Conservation (phyloP, 1,140 invertebrate genomes). For the Pseudomyrmex sp. region DNA sequence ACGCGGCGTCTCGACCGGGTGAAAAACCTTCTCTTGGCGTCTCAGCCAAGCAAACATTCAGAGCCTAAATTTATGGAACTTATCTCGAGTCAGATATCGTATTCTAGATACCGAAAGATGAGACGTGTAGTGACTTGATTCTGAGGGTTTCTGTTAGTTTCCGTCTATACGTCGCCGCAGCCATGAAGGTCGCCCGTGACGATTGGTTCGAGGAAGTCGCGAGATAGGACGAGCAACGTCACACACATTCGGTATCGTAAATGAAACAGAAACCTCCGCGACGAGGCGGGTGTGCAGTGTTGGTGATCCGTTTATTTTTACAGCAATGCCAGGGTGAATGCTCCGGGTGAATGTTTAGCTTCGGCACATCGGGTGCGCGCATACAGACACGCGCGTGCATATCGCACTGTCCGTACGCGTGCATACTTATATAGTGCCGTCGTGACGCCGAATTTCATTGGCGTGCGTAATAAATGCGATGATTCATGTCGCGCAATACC, state of each 20-base stretch:
- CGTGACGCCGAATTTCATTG: slow-evolving; percentile 29
- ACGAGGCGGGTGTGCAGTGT: slow-evolving; percentile 65
- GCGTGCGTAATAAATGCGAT: slow-evolving; percentile 52
- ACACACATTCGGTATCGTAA: slow-evolving; percentile 69
- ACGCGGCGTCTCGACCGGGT: neutral
- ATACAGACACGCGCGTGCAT: neutral
- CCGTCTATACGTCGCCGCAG: neutral
- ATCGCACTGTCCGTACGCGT: neutral
- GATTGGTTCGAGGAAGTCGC: slow-evolving; percentile 7
- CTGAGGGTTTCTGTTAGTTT: neutral
- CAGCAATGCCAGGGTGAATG: slow-evolving; percentile 82
- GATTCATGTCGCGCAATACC: slow-evolving; percentile 29
- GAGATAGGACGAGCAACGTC: slow-evolving; percentile 40
- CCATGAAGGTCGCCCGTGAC: slow-evolving; percentile 4
- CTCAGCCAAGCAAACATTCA: neutral
- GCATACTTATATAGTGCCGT: slow-evolving; percentile 27
- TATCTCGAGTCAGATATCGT: neutral
- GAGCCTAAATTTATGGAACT: neutral
- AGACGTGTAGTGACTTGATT: neutral
- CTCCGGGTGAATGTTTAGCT: slow-evolving; percentile 79
- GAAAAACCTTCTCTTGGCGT: too few species aligned
- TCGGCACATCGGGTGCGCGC: slow-evolving; percentile 64
- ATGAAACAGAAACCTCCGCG: slow-evolving; percentile 67
- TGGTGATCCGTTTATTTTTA: slow-evolving; percentile 81
- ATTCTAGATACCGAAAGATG: neutral